Evolutionary conservation across 2,797 vertebrate genomes (phyloP), one percentile per base, ranked within the genome.

Genomic region (Rhinophrynus dorsalis): DNA sequence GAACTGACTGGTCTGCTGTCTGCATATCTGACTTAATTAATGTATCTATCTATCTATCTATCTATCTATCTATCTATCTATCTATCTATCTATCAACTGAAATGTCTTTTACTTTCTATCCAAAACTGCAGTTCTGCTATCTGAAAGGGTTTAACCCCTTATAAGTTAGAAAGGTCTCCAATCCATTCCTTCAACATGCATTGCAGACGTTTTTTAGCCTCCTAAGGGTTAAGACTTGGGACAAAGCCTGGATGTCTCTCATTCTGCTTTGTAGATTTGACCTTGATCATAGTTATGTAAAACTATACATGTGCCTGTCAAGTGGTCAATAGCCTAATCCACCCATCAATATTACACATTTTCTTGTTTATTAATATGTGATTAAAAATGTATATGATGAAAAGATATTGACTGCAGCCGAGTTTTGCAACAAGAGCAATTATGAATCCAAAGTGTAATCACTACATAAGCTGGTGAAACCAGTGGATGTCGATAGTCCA

Each of bases 321-420:
- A 78, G 81, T 75, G 80, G 84, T 91, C 89, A 86, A 91, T 91
- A 91, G 84, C 84, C 81, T 90, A 91, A 91, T 91, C 87, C 88
- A 81, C 67, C 77, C 85, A 83, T 90, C 90, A 87, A 91, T 91
- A 91, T 79, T 80, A 84, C 78, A 89, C 84, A 87, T 79, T 81
- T 86, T 81, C 87, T 89, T 90, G 80, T 88, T 90, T 91, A 91
- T 91, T 91, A 91, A 90, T 89, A 89, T 83, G 82, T 84, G 87
- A 91, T 91, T 91, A 90, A 91, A 91, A 89, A 90, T 89, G 85
- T 90, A 89, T 90, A 91, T 90, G 82, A 90, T 90, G 87, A 89
- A 90, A 87, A 88, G 83, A 80, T 90, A 91, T 91, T 42, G 90
- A 91, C 85, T 81, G 74, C 48, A 77, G 69, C 52, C 50, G 83